Evolutionary conservation across 2,797 vertebrate genomes (phyloP).

Genomic region (Mycteria americana): DNA sequence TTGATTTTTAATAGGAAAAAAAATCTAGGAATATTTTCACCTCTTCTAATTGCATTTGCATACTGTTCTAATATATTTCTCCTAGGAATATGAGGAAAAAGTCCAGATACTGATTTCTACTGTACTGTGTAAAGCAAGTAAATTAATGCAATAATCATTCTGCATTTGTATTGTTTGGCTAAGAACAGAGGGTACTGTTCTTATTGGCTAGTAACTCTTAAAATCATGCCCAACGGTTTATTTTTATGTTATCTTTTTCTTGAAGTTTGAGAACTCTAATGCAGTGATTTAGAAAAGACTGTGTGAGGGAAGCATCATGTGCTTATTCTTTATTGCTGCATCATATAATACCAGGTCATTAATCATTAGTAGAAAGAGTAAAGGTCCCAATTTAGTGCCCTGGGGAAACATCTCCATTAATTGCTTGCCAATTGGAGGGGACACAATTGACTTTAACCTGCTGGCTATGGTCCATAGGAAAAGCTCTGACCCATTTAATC

Average conservation of each 20-base stretch:
- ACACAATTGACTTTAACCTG: slow-evolving; percentile 77
- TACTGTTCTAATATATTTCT: neutral
- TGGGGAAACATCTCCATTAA: slow-evolving; percentile 65
- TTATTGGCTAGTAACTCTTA: neutral
- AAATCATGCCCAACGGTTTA: neutral
- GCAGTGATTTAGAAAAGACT: slow-evolving; percentile 21
- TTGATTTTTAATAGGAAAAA: neutral
- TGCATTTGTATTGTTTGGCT: neutral
- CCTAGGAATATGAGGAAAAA: neutral
- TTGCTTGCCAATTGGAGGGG: slow-evolving; percentile 73
- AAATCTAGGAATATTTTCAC: neutral
- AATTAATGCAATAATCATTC: neutral
- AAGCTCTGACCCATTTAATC: slow-evolving; percentile 76
- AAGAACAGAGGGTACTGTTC: neutral
- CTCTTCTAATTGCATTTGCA: neutral
- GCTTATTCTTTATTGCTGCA: slow-evolving; percentile 29
- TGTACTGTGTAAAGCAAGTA: neutral
- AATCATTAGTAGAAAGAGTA: slow-evolving; percentile 64
- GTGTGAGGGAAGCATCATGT: neutral
- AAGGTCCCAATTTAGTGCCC: slow-evolving; percentile 61
- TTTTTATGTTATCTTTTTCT: neutral
- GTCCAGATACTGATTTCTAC: neutral
- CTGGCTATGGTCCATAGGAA: slow-evolving; percentile 71
- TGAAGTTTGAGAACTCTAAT: neutral
- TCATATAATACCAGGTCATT: slow-evolving; percentile 54